These are phyloP conservation scores for Ophion ventricosus DNA, from an alignment of 2,888 invertebrate genomes.

Conservation along the genomic window DNA sequence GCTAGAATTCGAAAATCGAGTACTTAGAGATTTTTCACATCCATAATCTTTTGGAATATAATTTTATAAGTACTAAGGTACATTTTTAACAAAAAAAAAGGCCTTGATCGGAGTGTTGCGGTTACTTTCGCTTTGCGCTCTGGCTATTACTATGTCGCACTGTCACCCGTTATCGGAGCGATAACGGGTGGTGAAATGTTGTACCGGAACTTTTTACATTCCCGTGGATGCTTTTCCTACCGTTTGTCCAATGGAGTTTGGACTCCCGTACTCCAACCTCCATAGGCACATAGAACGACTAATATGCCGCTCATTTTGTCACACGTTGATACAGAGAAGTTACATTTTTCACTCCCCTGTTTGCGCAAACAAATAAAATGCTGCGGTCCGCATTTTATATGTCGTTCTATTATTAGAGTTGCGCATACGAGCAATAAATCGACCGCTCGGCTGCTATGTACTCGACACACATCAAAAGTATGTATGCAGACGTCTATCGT, in stretches of 20 bases:
- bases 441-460: not conserved
- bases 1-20: no score
- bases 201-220: not conserved
- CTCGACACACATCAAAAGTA: not conserved
- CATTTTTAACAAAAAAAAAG: no score
- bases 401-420: constrained; percentile 54
- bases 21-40: no score
- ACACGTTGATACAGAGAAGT: not conserved
- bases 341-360: not conserved
- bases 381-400: constrained; percentile 16
- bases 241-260: not conserved
- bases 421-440: constrained; percentile 32
- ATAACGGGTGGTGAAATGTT: not conserved
- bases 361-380: constrained; percentile 44
- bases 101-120: not conserved
- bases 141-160: not conserved
- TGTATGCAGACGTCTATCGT: not conserved
- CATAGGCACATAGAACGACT: no score
- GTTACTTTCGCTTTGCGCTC: not conserved
- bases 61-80: no score
- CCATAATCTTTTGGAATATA: no score
- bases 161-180: not conserved
- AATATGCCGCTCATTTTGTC: not conserved
- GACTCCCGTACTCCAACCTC: not conserved
- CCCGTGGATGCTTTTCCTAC: not conserved